A percentile compares a stretch with the other conserved stretches of the same genome.
phyloP scores from a whole-genome alignment of 2,113 vertebrate species.

The Prunella himalayana region DNA sequence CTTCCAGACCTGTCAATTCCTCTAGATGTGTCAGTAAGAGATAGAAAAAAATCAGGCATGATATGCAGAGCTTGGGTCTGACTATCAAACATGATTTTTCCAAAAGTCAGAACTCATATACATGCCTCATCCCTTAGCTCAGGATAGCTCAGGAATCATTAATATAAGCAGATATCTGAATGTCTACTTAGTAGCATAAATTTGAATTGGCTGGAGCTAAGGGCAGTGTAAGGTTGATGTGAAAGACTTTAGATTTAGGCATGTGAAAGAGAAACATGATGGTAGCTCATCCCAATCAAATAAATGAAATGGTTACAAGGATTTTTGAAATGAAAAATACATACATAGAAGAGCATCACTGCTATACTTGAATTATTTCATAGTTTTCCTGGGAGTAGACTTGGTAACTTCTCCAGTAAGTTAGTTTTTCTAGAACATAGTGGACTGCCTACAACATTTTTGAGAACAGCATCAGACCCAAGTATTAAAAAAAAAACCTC shows the following conservation, averaged over 20 bases:
- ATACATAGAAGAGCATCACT: background rate
- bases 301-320: background rate
- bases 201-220: background rate
- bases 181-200: background rate
- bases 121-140: background rate
- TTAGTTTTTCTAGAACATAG: constrained; percentile 20
- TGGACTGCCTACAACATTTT: constrained; percentile 43
- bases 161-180: background rate
- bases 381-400: constrained; percentile 18
- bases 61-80: background rate
- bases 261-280: background rate
- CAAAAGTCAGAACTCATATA: background rate
- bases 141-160: background rate
- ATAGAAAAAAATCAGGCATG: background rate
- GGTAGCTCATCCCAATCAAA: background rate
- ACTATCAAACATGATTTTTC: background rate
- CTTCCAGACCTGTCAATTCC: background rate
- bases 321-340: background rate
- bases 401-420: constrained; percentile 41
- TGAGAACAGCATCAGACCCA: constrained; percentile 27
- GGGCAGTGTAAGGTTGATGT: background rate
- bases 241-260: background rate
- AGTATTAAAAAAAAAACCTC: background rate
- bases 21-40: background rate
- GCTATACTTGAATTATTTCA: constrained; percentile 52